Evolutionary conservation across 1,140 invertebrate genomes (phyloP).

Genomic region (Leptonema lineaticorne): DNA sequence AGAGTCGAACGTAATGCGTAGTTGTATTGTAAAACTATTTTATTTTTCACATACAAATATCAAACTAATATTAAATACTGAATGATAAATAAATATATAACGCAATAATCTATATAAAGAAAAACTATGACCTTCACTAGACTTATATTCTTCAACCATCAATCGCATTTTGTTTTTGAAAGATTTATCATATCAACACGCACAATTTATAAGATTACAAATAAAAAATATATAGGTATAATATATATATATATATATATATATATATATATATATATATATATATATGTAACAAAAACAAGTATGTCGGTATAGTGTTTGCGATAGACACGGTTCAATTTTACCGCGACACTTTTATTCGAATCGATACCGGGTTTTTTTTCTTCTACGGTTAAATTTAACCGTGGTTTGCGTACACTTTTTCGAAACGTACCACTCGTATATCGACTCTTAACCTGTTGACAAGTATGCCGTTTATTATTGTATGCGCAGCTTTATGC

Average conservation of each 20-base stretch:
- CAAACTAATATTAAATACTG: too few relatives aligned
- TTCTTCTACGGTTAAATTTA: slow-evolving; percentile 17
- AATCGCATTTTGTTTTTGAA: too few relatives aligned
- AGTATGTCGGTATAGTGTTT: background rate
- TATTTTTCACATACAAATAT: too few relatives aligned
- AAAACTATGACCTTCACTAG: too few relatives aligned
- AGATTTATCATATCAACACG: too few relatives aligned
- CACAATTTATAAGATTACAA: background rate
- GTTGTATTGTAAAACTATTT: too few relatives aligned
- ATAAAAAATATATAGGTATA: background rate
- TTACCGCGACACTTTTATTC: slow-evolving; percentile 13
- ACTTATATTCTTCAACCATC: too few relatives aligned
- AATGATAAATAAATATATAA: too few relatives aligned
- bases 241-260: background rate
- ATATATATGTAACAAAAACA: background rate
- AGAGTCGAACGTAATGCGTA: too few relatives aligned
- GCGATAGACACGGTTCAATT: slow-evolving; percentile 16
- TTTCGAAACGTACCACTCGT: background rate
- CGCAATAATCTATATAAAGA: too few relatives aligned
- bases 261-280: too few relatives aligned
- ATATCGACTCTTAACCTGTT: slow-evolving; percentile 1
- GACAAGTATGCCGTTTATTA: background rate
- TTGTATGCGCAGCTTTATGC: background rate
- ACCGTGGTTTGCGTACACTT: slow-evolving; percentile 4
- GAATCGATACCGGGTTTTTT: slow-evolving; percentile 11